Evolutionary conservation across 2,888 invertebrate genomes (phyloP).

Genomic region (Ochropleura leucogaster): DNA sequence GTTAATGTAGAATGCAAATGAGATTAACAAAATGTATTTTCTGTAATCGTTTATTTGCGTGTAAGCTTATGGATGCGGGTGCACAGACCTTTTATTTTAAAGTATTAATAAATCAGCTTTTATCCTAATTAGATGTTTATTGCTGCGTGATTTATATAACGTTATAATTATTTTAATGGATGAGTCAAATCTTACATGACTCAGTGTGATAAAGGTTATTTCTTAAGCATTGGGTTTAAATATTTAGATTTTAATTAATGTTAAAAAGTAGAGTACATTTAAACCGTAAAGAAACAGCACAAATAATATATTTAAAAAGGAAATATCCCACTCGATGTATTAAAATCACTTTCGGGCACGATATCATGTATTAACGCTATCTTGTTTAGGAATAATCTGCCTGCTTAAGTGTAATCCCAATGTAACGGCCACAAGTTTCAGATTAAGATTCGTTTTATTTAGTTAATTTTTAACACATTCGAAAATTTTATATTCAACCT

Average conservation of each 20-base stretch:
- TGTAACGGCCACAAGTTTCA: not conserved
- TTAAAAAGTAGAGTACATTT: slow-evolving; percentile 12
- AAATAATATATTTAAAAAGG: not conserved
- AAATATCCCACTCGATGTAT: too few species aligned
- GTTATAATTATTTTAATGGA: slow-evolving; percentile 67
- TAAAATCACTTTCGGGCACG: not conserved
- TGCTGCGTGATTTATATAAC: slow-evolving; percentile 68
- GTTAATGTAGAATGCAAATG: slow-evolving; percentile 61
- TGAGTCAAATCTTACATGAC: slow-evolving; percentile 63
- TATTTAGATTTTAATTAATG: slow-evolving; percentile 13
- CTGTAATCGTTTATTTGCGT: slow-evolving; percentile 49
- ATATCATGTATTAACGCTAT: not conserved
- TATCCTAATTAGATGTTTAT: slow-evolving; percentile 69
- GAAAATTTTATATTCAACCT: not conserved
- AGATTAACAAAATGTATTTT: slow-evolving; percentile 61
- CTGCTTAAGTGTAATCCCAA: not conserved
- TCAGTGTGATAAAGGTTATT: slow-evolving; percentile 47
- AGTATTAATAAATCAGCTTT: slow-evolving; percentile 61
- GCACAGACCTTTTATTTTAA: slow-evolving; percentile 60
- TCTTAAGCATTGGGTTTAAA: slow-evolving; percentile 9
- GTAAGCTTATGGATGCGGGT: slow-evolving; percentile 49
- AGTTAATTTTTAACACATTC: not conserved
- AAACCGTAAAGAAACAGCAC: not conserved
- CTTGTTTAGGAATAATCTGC: slow-evolving; percentile 1
- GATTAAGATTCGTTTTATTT: not conserved